phyloP scores from a whole-genome alignment of 2,113 vertebrate genomes.

The Aepyceros melampus region DNA sequence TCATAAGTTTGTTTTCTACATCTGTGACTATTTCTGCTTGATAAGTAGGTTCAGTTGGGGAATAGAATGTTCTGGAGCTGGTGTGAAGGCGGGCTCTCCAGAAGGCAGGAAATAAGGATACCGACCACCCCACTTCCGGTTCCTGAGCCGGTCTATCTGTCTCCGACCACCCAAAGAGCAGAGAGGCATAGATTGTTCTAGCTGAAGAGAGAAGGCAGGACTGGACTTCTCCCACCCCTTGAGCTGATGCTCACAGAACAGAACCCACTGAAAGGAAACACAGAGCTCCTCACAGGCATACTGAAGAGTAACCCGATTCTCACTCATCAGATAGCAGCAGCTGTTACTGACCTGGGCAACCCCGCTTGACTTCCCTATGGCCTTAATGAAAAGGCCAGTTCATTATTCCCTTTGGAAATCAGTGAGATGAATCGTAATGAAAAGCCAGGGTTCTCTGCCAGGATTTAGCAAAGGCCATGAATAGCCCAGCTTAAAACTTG shows the following conservation, averaged over 20 bases:
- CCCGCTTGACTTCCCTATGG: background rate
- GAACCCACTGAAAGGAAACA: background rate
- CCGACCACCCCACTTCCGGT: background rate
- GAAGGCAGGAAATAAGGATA: background rate
- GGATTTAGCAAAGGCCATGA: conserved; percentile 58
- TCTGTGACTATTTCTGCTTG: background rate
- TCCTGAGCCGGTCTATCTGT: background rate
- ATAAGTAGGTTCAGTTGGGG: background rate
- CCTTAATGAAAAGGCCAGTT: conserved; percentile 54
- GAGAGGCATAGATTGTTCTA: background rate
- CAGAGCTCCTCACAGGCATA: background rate
- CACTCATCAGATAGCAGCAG: conserved; percentile 19
- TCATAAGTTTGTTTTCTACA: background rate
- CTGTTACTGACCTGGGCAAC: conserved; percentile 42
- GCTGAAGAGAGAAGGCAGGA: background rate
- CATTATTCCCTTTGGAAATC: conserved; percentile 48
- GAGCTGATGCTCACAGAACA: background rate
- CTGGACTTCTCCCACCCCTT: background rate
- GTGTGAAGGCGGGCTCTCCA: background rate
- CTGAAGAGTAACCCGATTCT: background rate
- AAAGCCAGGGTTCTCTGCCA: conserved; percentile 64
- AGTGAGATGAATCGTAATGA: conserved; percentile 70
- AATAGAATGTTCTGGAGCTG: background rate
- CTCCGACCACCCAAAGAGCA: background rate
- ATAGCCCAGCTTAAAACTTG: conserved; percentile 61